Evolutionary conservation across 2,888 invertebrate genomes (phyloP), one percentile per base, ranked within the genome.

Genomic region (Latheticus oryzae): DNA sequence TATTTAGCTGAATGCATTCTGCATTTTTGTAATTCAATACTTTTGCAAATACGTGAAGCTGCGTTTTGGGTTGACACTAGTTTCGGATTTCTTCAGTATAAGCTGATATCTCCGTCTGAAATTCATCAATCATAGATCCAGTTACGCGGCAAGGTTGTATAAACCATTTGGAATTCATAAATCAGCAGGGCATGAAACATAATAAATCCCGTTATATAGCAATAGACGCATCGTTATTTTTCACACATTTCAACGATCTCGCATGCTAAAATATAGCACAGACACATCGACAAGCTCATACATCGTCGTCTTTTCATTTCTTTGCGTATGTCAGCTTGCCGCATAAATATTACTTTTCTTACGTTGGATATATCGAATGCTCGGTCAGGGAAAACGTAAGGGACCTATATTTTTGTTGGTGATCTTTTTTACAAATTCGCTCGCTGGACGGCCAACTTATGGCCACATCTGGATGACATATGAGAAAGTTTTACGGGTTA

Each of bases 141-240:
- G 61, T 61, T 61, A 54, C 58, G 55, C 43, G 58, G 56, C 59
- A 50, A 56, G 53, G 57, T 61, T 60, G 56, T 59, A 65, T 65
- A 61, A 61, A 63, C 61, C 60, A 63, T 65, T 65, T 54, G 61
- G 60, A 65, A 63, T 65, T 63, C 65, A 65, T 65, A 65, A 65
- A 65, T 65, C 65, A 65, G 43, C 47, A 56, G 56, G 51, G 60
- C 50, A 60, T 58, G 57, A 58, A 42, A 59, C 58, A 56, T 62
- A 60, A 65, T 65, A 63, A 65, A 65, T 65, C 54, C 50, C 48
- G 50, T 26, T 48, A 48, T n/a, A n/a, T 28, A 43, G 48, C 58
- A 53, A 53, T 58, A 48, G 58, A 42, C 58, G 45, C 33, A 26
- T 54, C 50, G 38, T 61, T 65, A 65, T 65, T 63, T 63, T 61